Conservation (phyloP, 2,888 invertebrate genomes). For the Tridacna crocea region DNA sequence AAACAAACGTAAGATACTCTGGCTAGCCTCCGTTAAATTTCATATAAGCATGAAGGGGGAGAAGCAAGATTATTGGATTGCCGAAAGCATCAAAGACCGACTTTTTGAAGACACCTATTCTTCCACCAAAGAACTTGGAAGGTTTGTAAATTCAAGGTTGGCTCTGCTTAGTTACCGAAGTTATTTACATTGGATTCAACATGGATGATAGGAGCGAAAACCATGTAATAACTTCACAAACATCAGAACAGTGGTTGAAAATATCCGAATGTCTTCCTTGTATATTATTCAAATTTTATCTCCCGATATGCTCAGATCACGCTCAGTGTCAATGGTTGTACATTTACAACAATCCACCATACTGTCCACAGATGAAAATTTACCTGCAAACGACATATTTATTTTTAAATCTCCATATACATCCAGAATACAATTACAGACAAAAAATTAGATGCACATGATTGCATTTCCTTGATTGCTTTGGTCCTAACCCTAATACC, state of each 20-base stretch:
- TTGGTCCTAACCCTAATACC: too few species aligned
- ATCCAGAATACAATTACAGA: too few species aligned
- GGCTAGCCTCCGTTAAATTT: neutral
- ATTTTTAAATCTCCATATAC: too few species aligned
- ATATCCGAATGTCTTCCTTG: too few species aligned
- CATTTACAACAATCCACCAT: too few species aligned
- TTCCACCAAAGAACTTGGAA: constrained; percentile 79
- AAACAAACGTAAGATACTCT: constrained; percentile 3
- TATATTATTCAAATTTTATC: too few species aligned
- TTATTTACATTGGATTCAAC: constrained; percentile 49
- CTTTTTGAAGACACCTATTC: constrained; percentile 75
- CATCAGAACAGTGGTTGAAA: neutral
- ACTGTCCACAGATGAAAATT: too few species aligned
- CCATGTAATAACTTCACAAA: neutral
- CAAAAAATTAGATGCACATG: too few species aligned
- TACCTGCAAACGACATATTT: too few species aligned
- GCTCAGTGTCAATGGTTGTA: too few species aligned
- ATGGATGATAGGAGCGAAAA: neutral
- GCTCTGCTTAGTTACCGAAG: constrained; percentile 43
- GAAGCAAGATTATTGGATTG: constrained; percentile 77
- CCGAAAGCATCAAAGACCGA: constrained; percentile 79
- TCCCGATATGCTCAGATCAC: too few species aligned
- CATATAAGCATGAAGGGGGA: constrained; percentile 16
- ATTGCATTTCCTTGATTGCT: too few species aligned
- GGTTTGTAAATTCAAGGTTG: constrained; percentile 55